Percentiles rank a stretch among this genome's conserved stretches.
phyloP scores from a whole-genome alignment of 2,797 vertebrate species.

The Coluber constrictor region DNA sequence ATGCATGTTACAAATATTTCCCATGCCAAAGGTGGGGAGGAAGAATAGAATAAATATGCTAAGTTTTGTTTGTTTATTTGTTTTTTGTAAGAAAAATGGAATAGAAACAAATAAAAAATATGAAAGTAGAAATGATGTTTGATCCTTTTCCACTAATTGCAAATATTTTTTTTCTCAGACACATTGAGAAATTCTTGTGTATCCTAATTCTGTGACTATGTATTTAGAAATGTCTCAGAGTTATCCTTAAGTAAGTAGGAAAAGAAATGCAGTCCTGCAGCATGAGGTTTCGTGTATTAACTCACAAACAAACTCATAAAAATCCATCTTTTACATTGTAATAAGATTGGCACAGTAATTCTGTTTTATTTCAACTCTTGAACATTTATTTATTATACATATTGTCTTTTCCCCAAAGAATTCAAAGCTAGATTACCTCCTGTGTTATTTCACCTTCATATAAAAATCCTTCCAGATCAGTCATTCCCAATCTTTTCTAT shows the following conservation, averaged over 20 bases:
- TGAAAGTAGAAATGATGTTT: conserved; percentile 28
- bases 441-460: neutral
- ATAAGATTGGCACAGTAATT: neutral
- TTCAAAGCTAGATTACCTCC: neutral
- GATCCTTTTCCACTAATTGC: conserved; percentile 35
- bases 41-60: conserved; percentile 2
- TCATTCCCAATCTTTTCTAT: neutral
- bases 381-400: neutral
- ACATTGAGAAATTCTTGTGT: conserved; percentile 4
- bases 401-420: neutral
- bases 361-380: neutral
- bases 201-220: neutral
- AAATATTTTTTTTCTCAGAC: conserved; percentile 44
- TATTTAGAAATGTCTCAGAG: neutral
- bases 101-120: neutral
- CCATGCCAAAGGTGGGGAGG: conserved; percentile 18
- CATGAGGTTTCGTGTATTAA: neutral
- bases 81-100: neutral
- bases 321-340: neutral
- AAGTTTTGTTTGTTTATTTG: neutral
- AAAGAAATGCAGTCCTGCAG: neutral
- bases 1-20: conserved; percentile 49
- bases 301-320: neutral
- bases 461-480: neutral
- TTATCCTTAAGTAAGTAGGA: neutral